Evolutionary conservation across 64 coral and sea anemone genomes (phyloP), one percentile per base, ranked within the genome.

Genomic region (Cladopsammia gracilis): DNA sequence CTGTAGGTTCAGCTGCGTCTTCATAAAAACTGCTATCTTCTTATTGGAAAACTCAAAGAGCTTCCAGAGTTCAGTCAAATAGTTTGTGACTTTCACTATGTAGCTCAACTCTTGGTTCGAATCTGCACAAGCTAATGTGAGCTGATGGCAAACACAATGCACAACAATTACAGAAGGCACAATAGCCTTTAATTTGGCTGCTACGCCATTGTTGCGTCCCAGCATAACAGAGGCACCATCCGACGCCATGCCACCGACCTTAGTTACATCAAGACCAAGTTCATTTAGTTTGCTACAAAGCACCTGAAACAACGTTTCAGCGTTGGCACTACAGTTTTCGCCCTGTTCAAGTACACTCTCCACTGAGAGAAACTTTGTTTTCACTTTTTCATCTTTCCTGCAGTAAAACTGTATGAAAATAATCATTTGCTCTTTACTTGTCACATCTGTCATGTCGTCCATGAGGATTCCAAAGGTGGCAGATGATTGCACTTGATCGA

Each of bases 201-300:
- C 77, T 56, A 91, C 89, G 19, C 89, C 89, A 73, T 83, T 91
- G 89, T 91, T 91, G 62, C 77, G 25, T 7, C 77, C 89, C 9
- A 90, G 88, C 88, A 90, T 90, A 68, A 91, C 76, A 45, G 89
- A 91, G 71, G 78, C 89, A 79, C 89, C 77, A 91, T 91, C 77
- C 53, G 47, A 58, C 7, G 79, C 89, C 69, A 92, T 82, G 56
- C 79, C 89, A 92, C 79, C 79, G 73, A 92, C 87, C n/a, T 90
- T 90, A 9, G 60, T 79, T 60, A 90, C 57, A 10, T 90, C 61
- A 62, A 90, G 74, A 20, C 75, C 75, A 58, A 68, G 26, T 64
- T 79, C 42, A 64, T 58, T 48, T 52, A 78, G 88, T 64, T 90
- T 90, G 22, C 47, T 90, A 67, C 58, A 68, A 46, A 79, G 47